These are phyloP conservation scores for Achlya flavicornis DNA, from an alignment of 2,888 invertebrate genomes.

Conservation along the genomic window DNA sequence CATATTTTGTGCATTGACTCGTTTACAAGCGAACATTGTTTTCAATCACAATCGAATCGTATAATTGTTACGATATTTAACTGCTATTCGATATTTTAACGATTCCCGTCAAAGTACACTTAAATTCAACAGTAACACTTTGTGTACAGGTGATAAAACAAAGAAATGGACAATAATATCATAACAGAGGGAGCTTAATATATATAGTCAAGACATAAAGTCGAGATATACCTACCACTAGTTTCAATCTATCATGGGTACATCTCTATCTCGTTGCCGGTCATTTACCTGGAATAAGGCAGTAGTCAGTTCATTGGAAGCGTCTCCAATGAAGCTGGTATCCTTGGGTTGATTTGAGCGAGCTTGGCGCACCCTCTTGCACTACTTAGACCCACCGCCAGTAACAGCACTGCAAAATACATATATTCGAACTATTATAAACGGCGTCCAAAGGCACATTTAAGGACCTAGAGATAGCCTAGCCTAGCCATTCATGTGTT, in stretches of 20 bases:
- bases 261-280: too few species aligned
- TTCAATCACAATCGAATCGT: neutral
- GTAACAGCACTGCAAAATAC: slow-evolving; percentile 56
- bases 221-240: too few species aligned
- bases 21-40: neutral
- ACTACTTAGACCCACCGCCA: slow-evolving; percentile 57
- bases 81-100: slow-evolving; percentile 6
- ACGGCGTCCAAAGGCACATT: too few species aligned
- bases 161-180: neutral
- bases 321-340: slow-evolving; percentile 78
- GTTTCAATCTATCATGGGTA: too few species aligned
- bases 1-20: slow-evolving; percentile 5
- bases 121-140: neutral
- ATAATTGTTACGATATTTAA: neutral
- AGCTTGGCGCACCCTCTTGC: slow-evolving; percentile 67
- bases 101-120: neutral
- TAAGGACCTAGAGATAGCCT: too few species aligned
- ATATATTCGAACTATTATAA: slow-evolving; percentile 8
- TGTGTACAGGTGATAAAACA: neutral
- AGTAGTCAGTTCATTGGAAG: slow-evolving; percentile 78
- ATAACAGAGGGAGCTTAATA: neutral
- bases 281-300: slow-evolving; percentile 82
- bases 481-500: too few species aligned
- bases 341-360: slow-evolving; percentile 62
- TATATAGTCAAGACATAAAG: too few species aligned